Evolutionary conservation across 2,113 vertebrate species (phyloP).

Genomic region (Ciconia boyciana): DNA sequence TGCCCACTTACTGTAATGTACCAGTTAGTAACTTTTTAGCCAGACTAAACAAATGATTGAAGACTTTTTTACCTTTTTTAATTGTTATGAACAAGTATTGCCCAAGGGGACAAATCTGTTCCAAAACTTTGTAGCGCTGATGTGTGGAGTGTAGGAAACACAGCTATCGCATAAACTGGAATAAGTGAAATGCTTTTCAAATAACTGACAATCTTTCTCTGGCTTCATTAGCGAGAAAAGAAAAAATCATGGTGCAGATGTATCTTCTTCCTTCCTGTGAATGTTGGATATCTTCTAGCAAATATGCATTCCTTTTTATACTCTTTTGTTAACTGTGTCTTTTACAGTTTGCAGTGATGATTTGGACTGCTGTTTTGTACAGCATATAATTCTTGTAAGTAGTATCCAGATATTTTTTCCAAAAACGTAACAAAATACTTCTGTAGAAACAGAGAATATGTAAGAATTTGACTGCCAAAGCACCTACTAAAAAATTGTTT

Average conservation of each 20-base stretch:
- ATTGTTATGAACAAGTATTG: background rate
- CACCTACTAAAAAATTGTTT: constrained; percentile 20
- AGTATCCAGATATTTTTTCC: background rate
- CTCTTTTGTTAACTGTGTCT: background rate
- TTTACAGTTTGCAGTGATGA: constrained; percentile 11
- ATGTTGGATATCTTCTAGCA: background rate
- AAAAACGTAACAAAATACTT: background rate
- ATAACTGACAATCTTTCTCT: constrained; percentile 1
- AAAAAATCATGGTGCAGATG: background rate
- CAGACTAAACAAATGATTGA: background rate
- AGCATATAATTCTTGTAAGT: background rate
- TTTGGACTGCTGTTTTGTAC: constrained; percentile 18
- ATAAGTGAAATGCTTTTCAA: background rate
- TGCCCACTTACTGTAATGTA: background rate
- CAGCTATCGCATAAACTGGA: background rate
- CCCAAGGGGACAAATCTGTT: background rate
- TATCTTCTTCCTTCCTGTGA: background rate
- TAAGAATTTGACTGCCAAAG: constrained; percentile 41
- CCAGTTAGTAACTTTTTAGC: background rate
- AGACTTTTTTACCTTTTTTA: background rate
- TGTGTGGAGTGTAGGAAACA: background rate
- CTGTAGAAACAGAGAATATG: constrained; percentile 21
- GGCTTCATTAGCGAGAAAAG: background rate
- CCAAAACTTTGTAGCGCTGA: background rate
- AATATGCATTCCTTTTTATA: constrained; percentile 5